A percentile compares a stretch with the other conserved stretches of the same genome.
Conservation (phyloP, 2,888 invertebrate genomes). For the Laothoe populi region DNA sequence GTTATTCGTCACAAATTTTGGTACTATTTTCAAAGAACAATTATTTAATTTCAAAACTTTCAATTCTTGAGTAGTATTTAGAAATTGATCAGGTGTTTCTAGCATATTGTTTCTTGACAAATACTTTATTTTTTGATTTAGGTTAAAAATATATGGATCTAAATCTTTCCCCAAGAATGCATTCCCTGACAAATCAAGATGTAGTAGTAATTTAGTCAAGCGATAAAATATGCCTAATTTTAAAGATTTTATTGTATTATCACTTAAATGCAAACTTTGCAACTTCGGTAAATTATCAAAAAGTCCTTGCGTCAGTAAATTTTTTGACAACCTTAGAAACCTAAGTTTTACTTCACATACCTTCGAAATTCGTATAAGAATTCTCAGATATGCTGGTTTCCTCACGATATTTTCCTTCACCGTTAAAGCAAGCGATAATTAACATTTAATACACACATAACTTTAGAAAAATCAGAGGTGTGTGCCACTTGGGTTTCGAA, state of each 20-base stretch:
- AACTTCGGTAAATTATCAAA: slow-evolving; percentile 59
- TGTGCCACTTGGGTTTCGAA: too few species aligned
- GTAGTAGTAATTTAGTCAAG: slow-evolving; percentile 46
- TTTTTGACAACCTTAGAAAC: slow-evolving; percentile 59
- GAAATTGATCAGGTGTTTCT: slow-evolving; percentile 46
- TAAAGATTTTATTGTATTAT: slow-evolving; percentile 49
- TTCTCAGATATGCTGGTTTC: too few species aligned
- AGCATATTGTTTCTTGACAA: slow-evolving; percentile 64
- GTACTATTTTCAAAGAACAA: slow-evolving; percentile 59
- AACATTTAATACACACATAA: too few species aligned
- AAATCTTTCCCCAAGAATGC: slow-evolving; percentile 50
- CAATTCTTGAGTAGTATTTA: slow-evolving; percentile 48
- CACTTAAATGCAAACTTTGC: slow-evolving; percentile 56
- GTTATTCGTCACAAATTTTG: slow-evolving; percentile 52
- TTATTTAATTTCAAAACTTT: slow-evolving; percentile 54
- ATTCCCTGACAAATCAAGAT: slow-evolving; percentile 60
- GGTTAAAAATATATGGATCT: slow-evolving; percentile 51
- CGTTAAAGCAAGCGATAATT: too few species aligned
- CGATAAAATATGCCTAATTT: slow-evolving; percentile 58
- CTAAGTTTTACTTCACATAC: too few species aligned
- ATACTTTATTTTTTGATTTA: slow-evolving; percentile 46
- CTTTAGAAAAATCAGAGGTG: too few species aligned
- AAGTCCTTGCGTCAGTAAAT: slow-evolving; percentile 53
- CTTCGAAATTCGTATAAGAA: too few species aligned
- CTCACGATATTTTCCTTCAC: too few species aligned